phyloP scores from a whole-genome alignment of 2,888 invertebrate genomes.

The Nomada lathburiana region DNA sequence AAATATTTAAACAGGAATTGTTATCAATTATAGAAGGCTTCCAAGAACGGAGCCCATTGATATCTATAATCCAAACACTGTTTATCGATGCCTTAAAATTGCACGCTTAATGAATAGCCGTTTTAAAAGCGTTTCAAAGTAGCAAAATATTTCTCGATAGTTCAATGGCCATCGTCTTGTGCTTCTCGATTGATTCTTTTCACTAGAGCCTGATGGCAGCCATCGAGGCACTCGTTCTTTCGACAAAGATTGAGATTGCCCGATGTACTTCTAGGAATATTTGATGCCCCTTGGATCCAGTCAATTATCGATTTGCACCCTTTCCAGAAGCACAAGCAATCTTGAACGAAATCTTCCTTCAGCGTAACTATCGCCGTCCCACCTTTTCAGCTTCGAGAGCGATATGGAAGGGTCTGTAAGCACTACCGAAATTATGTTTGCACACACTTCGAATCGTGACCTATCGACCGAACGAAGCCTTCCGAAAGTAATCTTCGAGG shows the following conservation, averaged over 20 bases:
- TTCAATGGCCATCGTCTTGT: constrained; percentile 20
- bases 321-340: constrained; percentile 44
- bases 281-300: constrained; percentile 47
- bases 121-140: not conserved
- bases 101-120: not conserved
- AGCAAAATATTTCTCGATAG: constrained; percentile 7
- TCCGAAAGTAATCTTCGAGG: constrained; percentile 19
- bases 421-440: constrained; percentile 74
- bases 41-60: not conserved
- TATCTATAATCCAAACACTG: not conserved
- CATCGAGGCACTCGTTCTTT: constrained; percentile 17
- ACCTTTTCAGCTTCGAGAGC: constrained; percentile 3
- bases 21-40: no score
- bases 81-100: no score
- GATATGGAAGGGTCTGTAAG: constrained; percentile 57
- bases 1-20: no score
- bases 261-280: constrained; percentile 41
- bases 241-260: constrained; percentile 34
- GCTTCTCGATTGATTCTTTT: constrained; percentile 32
- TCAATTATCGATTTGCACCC: constrained; percentile 57
- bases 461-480: constrained; percentile 61
- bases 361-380: not conserved
- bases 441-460: constrained; percentile 63
- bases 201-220: constrained; percentile 14
- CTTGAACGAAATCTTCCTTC: constrained; percentile 42